These are phyloP conservation scores for Agonopterix alstromeriana DNA, from an alignment of 2,888 invertebrate species.

Conservation along the genomic window DNA sequence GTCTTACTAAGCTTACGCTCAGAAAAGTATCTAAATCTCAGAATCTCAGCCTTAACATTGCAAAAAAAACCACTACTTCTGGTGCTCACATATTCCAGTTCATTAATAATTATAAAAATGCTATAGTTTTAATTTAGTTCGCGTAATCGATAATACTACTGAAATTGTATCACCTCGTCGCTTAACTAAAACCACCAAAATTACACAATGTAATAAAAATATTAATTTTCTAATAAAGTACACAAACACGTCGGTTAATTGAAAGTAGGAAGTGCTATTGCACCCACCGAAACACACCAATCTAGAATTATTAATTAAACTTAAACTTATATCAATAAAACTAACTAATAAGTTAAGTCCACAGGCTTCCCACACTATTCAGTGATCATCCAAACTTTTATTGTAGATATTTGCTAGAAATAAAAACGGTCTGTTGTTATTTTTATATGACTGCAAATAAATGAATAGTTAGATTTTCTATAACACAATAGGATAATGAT, in stretches of 20 bases:
- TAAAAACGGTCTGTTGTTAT: conserved; percentile 69
- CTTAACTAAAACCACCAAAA: conserved; percentile 10
- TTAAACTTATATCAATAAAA: conserved; percentile 36
- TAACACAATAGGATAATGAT: conserved; percentile 54
- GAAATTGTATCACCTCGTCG: conserved; percentile 31
- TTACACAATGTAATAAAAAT: conserved; percentile 35
- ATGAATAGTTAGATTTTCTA: conserved; percentile 70
- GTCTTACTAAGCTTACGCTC: too few relatives aligned
- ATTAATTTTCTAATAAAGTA: conserved; percentile 48
- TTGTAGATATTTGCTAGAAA: conserved; percentile 68
- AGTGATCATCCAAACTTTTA: conserved; percentile 55
- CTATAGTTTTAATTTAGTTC: too few relatives aligned
- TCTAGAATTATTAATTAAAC: conserved; percentile 43
- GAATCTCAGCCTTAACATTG: too few relatives aligned
- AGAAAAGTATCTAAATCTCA: too few relatives aligned
- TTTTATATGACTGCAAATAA: conserved; percentile 74
- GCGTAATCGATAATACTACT: conserved; percentile 54
- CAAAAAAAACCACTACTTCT: too few relatives aligned
- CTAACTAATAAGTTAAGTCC: conserved; percentile 45
- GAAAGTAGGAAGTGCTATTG: conserved; percentile 72
- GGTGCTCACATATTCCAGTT: too few relatives aligned
- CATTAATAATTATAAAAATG: too few relatives aligned
- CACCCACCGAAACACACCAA: conserved; percentile 72
- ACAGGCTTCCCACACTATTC: conserved; percentile 61
- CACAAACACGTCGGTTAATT: conserved; percentile 46